A percentile compares a stretch with the other conserved stretches of the same genome.
Evolutionary conservation across 2,797 vertebrate genomes (phyloP).

Genomic region (Tapirus indicus): DNA sequence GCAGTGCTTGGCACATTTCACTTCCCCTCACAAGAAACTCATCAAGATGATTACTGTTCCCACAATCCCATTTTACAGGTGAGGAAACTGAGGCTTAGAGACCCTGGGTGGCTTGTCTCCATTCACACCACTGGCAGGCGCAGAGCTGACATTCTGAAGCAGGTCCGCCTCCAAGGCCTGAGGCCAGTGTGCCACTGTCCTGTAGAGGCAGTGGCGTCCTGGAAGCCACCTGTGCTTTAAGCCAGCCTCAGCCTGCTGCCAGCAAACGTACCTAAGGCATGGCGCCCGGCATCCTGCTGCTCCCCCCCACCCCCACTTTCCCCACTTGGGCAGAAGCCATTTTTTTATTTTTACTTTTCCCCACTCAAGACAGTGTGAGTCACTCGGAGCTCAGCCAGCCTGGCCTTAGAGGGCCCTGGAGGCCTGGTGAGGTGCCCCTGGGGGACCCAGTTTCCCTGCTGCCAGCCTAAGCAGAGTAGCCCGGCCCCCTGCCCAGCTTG

Average conservation of each 20-base stretch:
- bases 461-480: neutral
- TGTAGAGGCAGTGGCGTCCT: neutral
- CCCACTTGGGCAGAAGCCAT: slow-evolving; percentile 71
- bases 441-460: neutral
- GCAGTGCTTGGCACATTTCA: neutral
- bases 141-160: neutral
- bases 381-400: slow-evolving; percentile 59
- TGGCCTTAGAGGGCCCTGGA: slow-evolving; percentile 40
- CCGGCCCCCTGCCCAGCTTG: neutral
- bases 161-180: neutral
- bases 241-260: neutral
- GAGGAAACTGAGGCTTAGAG: neutral
- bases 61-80: neutral
- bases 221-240: neutral
- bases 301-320: neutral
- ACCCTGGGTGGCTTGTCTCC: neutral
- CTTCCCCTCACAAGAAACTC: neutral
- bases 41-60: neutral
- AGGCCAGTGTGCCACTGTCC: neutral
- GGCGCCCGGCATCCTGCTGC: neutral
- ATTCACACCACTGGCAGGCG: neutral
- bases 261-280: neutral
- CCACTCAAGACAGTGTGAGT: slow-evolving; percentile 66
- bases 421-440: neutral
- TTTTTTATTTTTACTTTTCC: slow-evolving; percentile 67